Evolutionary conservation across 2,888 invertebrate species (phyloP).

Genomic region (Prosopocoilus inquinatus): DNA sequence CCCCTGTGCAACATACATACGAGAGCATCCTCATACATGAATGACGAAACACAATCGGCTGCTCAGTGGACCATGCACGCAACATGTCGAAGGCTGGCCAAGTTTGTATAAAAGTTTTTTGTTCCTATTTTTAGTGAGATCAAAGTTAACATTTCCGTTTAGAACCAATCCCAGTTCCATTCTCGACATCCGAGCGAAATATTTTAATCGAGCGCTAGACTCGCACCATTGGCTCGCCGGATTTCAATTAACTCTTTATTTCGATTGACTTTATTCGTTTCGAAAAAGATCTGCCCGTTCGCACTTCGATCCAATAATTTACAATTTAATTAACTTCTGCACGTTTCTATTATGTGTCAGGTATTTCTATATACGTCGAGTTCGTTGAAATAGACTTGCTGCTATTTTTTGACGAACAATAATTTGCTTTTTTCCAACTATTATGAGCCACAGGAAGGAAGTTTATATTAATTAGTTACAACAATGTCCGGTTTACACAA

Average conservation of each 20-base stretch:
- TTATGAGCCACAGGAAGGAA: no score
- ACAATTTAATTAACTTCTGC: no score
- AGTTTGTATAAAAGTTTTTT: slow-evolving; percentile 43
- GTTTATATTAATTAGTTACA: no score
- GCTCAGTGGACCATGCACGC: slow-evolving; percentile 42
- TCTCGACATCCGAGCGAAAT: slow-evolving; percentile 32
- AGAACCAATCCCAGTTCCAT: slow-evolving; percentile 41
- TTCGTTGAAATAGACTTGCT: no score
- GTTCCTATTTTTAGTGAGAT: slow-evolving; percentile 39
- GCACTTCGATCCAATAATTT: no score
- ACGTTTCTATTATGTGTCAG: no score
- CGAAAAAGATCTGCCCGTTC: no score
- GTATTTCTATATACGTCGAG: no score
- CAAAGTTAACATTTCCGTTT: slow-evolving; percentile 45
- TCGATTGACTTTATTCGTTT: slow-evolving; percentile 10
- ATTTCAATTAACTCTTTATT: slow-evolving; percentile 25
- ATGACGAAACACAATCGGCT: slow-evolving; percentile 47
- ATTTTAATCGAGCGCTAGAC: slow-evolving; percentile 38
- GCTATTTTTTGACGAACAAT: no score
- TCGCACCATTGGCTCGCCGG: slow-evolving; percentile 36
- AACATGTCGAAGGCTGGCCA: slow-evolving; percentile 44
- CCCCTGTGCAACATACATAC: slow-evolving; percentile 19
- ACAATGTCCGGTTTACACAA: no score
- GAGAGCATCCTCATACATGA: slow-evolving; percentile 42
- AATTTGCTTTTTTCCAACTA: no score